Percentiles rank a stretch among this genome's conserved stretches.
These are phyloP conservation scores for Eunapius fragilis DNA, from an alignment of 37 sponge, comb jelly and placozoan species.

Conservation along the genomic window DNA sequence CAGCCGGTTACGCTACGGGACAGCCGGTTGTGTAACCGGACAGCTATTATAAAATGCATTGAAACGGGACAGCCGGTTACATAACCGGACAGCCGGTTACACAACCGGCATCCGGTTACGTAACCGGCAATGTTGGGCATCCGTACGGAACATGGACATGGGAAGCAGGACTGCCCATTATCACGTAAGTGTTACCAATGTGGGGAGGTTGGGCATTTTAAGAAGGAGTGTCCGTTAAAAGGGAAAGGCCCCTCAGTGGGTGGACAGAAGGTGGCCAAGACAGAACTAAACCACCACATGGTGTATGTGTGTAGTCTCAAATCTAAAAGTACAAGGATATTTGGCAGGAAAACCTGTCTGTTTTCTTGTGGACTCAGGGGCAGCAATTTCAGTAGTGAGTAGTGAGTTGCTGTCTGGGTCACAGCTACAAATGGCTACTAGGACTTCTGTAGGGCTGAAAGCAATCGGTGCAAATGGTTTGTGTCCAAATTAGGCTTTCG, in stretches of 20 bases:
- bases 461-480: slow-evolving; percentile 19
- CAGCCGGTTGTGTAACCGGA: too few relatives aligned
- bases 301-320: neutral
- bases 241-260: neutral
- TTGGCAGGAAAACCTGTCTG: neutral
- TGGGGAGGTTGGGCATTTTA: slow-evolving; percentile 15
- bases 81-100: too few relatives aligned
- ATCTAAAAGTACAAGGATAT: neutral
- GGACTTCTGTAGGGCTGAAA: neutral
- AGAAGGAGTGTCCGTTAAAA: slow-evolving; percentile 29
- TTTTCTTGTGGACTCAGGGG: slow-evolving; percentile 20
- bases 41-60: too few relatives aligned
- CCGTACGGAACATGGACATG: too few relatives aligned
- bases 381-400: slow-evolving; percentile 18
- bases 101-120: too few relatives aligned
- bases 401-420: neutral
- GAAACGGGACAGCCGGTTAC: too few relatives aligned
- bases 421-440: neutral
- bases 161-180: neutral
- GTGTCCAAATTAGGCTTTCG: neutral
- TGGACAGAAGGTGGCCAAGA: neutral
- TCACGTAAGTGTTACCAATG: neutral
- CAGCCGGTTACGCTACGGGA: too few relatives aligned
- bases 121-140: too few relatives aligned
- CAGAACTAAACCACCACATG: neutral